Evolutionary conservation across 2,888 invertebrate species (phyloP), one percentile per base, ranked within the genome.

Genomic region (Brenthis daphne): DNA sequence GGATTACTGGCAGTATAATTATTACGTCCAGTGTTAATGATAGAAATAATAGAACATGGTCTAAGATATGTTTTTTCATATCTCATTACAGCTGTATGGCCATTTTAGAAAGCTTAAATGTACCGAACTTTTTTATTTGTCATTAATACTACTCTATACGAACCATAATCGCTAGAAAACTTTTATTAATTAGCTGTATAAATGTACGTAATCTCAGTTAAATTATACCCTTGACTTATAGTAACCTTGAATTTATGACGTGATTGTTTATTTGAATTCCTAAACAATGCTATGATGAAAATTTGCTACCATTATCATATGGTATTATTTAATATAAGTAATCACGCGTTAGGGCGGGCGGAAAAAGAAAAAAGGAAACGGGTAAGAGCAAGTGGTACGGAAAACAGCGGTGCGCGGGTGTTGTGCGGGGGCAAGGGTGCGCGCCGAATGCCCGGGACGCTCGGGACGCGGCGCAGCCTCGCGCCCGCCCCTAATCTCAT

Each of bases 401-500:
- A 64, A 68, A 63, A 64, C 43, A 68, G 64, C 60, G 65, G 70
- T 70, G 67, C 57, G 70, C 74, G 74, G 75, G 77, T 75, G 77
- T 74, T 75, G 73, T 58, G 64, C 65, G 68, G 77, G 79, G 76
- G 74, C 73, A 76, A 76, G 74, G 78, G 72, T 74, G 76, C 76
- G 70, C 68, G 74, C 73, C 71, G 69, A 73, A 74, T 67, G 67
- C 63, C 69, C 66, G 76, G 78, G 77, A 77, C 71, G 73, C 65
- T 70, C 74, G 77, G 79, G 80, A 77, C 76, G 74, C 75, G 73
- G 74, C 78, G 76, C 76, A 77, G 76, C 78, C 77, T 74, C 78
- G 69, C 78, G 74, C 73, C 77, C 80, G 79, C 82, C 83, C 85
- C 85, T 86, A 84, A 86, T 83, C 85, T 79, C 83, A 84, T 88